Evolutionary conservation across 2,888 invertebrate species (phyloP).

Genomic region (Flabesymbios commensalis): DNA sequence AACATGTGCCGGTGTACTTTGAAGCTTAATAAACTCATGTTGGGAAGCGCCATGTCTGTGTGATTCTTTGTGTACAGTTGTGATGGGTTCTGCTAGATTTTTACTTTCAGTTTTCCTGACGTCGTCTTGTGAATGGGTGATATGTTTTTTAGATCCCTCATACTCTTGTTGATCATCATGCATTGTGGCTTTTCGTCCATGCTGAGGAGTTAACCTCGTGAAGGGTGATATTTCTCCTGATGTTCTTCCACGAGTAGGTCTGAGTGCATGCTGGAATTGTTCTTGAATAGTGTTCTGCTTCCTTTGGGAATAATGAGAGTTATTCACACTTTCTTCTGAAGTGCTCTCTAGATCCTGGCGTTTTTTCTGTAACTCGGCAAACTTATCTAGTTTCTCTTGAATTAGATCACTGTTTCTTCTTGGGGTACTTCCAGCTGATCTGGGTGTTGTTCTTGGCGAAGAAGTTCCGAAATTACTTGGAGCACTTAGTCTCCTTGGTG

Average conservation of each 20-base stretch:
- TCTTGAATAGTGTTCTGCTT: background rate
- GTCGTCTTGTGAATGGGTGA: background rate
- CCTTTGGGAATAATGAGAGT: too few relatives aligned
- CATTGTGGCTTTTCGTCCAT: background rate
- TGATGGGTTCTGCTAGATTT: background rate
- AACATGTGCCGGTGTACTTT: too few relatives aligned
- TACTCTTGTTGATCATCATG: background rate
- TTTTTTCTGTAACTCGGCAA: constrained; percentile 22
- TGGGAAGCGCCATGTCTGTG: too few relatives aligned
- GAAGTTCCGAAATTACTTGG: background rate
- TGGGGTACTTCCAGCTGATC: background rate
- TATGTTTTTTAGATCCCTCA: background rate
- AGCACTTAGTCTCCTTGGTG: background rate
- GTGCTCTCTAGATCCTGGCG: constrained; percentile 19
- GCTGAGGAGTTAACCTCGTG: too few relatives aligned
- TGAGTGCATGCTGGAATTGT: background rate
- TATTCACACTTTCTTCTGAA: constrained; percentile 19
- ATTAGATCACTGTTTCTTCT: constrained; percentile 6
- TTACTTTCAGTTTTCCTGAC: background rate
- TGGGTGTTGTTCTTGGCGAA: background rate
- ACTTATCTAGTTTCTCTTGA: constrained; percentile 20
- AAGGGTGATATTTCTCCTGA: too few relatives aligned
- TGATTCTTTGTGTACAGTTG: background rate
- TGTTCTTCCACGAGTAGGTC: background rate
- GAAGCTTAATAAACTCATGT: too few relatives aligned